A percentile compares a stretch with the other conserved stretches of the same genome.
Conservation (phyloP, 2,113 vertebrate genomes). For the Dendropsophus ebraccatus region DNA sequence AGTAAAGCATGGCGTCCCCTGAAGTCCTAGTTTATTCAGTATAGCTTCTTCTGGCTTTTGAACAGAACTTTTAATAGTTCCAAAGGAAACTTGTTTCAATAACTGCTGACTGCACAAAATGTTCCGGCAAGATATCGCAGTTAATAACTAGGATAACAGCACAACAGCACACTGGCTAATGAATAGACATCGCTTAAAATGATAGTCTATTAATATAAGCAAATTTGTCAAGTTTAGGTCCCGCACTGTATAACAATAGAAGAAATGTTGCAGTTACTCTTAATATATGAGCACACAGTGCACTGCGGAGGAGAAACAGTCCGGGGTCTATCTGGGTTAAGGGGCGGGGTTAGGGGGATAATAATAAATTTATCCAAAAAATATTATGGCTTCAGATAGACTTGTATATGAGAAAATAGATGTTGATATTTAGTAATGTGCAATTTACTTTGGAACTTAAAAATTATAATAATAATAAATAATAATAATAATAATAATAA, state of each 20-base stretch:
- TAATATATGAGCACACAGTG: not conserved
- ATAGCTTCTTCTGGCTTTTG: too few species aligned
- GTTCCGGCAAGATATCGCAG: not conserved
- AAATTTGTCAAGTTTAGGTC: not conserved
- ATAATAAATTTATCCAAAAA: not conserved
- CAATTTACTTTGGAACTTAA: too few species aligned
- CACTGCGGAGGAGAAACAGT: not conserved
- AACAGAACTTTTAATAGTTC: not conserved
- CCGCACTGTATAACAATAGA: not conserved
- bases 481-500: too few species aligned
- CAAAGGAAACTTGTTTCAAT: not conserved
- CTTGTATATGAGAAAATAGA: too few species aligned
- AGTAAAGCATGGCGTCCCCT: too few species aligned
- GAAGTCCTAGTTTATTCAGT: too few species aligned
- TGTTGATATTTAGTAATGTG: too few species aligned
- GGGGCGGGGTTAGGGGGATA: not conserved
- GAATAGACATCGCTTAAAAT: not conserved
- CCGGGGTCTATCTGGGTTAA: not conserved
- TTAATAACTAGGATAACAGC: conserved; percentile 8
- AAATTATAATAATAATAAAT: too few species aligned
- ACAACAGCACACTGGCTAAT: not conserved
- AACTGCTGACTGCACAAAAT: conserved; percentile 9
- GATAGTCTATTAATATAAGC: conserved; percentile 1
- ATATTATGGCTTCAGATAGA: too few species aligned
- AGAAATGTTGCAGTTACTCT: not conserved